phyloP scores from a whole-genome alignment of 2,888 invertebrate genomes.

The Lacanobia oleracea region DNA sequence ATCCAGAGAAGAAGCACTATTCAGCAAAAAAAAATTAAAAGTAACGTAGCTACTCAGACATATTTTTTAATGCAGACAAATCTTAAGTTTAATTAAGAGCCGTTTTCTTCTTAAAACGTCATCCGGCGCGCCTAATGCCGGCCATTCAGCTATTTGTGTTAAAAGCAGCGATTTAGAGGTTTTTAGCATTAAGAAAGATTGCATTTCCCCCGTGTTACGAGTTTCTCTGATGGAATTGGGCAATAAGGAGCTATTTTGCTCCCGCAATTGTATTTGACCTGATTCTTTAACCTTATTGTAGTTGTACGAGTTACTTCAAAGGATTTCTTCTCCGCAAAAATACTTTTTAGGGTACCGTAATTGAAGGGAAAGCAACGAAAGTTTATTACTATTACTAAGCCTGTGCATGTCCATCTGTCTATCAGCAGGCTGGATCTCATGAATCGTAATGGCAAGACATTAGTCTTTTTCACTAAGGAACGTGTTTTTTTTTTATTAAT shows the following conservation, averaged over 20 bases:
- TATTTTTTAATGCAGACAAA: slow-evolving; percentile 56
- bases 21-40: slow-evolving; percentile 7
- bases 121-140: slow-evolving; percentile 52
- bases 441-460: too few species aligned
- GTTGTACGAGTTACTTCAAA: slow-evolving; percentile 2
- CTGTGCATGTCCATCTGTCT: neutral
- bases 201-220: slow-evolving; percentile 51
- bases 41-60: slow-evolving; percentile 17
- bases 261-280: slow-evolving; percentile 45
- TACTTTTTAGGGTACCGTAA: too few species aligned
- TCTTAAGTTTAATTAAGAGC: slow-evolving; percentile 58
- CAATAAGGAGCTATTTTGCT: slow-evolving; percentile 53
- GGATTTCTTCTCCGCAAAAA: neutral
- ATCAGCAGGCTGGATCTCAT: neutral
- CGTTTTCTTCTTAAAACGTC: slow-evolving; percentile 62
- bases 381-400: neutral
- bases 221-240: slow-evolving; percentile 54
- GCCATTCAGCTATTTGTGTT: slow-evolving; percentile 51
- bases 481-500: neutral
- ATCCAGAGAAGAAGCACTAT: slow-evolving; percentile 3
- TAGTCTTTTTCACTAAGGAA: too few species aligned
- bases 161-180: slow-evolving; percentile 55
- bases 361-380: neutral
- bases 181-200: slow-evolving; percentile 57
- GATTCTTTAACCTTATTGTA: slow-evolving; percentile 21